These are phyloP conservation scores for Chrysochloris asiatica DNA, from an alignment of 2,113 vertebrate species.

Conservation along the genomic window DNA sequence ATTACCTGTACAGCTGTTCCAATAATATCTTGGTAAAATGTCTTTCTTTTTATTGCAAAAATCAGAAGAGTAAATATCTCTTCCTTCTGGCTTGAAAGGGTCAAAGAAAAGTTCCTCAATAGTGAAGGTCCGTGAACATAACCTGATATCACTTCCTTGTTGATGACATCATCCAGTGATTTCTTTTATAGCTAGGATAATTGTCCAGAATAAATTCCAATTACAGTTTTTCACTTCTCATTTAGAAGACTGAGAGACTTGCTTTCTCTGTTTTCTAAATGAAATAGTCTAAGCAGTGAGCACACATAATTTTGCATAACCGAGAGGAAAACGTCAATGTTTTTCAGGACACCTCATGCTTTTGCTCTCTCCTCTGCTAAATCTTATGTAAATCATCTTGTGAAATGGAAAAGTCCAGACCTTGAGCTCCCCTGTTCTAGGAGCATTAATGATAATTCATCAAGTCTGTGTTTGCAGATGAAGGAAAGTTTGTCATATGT, in stretches of 20 bases:
- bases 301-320: background rate
- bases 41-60: conserved; percentile 13
- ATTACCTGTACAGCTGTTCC: background rate
- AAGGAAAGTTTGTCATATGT: background rate
- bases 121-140: background rate
- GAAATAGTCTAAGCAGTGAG: conserved; percentile 36
- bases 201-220: background rate
- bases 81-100: too few species aligned
- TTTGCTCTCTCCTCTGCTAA: background rate
- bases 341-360: background rate
- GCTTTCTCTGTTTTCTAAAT: background rate
- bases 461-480: background rate
- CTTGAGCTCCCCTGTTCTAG: background rate
- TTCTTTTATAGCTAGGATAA: background rate
- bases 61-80: background rate
- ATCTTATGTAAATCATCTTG: background rate
- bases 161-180: background rate
- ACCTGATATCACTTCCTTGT: background rate
- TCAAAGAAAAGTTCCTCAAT: background rate
- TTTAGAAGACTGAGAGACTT: background rate
- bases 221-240: conserved; percentile 12
- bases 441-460: background rate
- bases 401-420: background rate
- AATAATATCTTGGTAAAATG: background rate
- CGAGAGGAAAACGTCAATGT: background rate